Base-by-base conservation (phyloP, 2,797 vertebrate species). In the Tolypeutes matacus region DNA sequence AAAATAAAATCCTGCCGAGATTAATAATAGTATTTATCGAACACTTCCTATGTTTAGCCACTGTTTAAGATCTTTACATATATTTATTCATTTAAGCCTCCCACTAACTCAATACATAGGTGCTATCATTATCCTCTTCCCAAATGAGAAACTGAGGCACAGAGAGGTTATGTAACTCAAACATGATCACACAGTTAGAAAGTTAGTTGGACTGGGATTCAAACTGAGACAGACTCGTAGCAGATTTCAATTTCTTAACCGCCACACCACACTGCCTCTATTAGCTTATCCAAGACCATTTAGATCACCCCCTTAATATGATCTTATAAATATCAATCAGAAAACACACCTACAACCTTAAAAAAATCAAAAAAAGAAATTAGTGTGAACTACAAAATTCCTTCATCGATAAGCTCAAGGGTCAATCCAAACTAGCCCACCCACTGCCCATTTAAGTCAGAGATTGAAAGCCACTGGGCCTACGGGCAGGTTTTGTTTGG, bases 1-100 rank as follows among this genome's bases (percentile, higher is more conserved):
- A 91, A 86, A 25, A 14, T 34, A 36, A 93, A 84, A 91, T 13
- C 46, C 12, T 69, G 36, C 17, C 49, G 58, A 42, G 49, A 80
- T 53, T 3, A 85, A 23, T 9, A 46, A 36, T 8, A 58, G 31
- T 21, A 56, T 31, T 51, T 36, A 51, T 2, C 72, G 42, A 65
- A 15, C 5, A 42, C 17, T 27, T 42, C 72, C 25, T 49, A 5
- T 25, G 39, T 42, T 69, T 56, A 81, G 23, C 20, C 42, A 67
- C 39, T 42, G 6, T 73, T 23, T 14, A 67, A 67, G 27, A 31
- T 49, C 62, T 82, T 27, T 58, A 39, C 9, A 31, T 42, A 13
- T n/a, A 67, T n/a, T 81, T 27, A 31, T 42, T 93, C 49, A 81
- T 11, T 76, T 77, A 53, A 58, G 53, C 34, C 17, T 86, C 31